Conservation (phyloP, 2,113 vertebrate species). For the Lamprotornis superbus region DNA sequence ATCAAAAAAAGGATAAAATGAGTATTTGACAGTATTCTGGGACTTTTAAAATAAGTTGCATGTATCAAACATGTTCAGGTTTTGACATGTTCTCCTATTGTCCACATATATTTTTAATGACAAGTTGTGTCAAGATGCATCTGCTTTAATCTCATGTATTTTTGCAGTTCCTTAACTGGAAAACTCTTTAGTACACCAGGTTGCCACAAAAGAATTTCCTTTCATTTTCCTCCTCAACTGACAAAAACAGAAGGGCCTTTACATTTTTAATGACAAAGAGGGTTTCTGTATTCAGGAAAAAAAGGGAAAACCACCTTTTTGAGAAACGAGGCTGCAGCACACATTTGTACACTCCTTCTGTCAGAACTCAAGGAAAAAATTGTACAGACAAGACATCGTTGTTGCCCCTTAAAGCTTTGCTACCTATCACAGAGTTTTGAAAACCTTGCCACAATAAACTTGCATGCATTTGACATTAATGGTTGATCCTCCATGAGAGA, state of each 20-base stretch:
- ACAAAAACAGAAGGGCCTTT: background rate
- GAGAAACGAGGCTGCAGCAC: background rate
- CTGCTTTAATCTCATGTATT: background rate
- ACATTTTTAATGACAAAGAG: conserved; percentile 44
- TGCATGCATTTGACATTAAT: background rate
- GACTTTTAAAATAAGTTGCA: background rate
- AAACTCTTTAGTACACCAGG: background rate
- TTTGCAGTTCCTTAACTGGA: background rate
- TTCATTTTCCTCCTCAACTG: background rate
- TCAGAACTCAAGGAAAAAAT: background rate
- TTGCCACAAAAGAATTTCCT: background rate
- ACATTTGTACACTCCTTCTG: background rate
- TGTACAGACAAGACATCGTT: background rate
- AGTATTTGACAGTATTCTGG: background rate
- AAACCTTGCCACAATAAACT: conserved; percentile 3
- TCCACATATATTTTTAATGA: conserved; percentile 25
- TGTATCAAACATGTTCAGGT: background rate
- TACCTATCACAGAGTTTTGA: background rate
- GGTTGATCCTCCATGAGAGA: background rate
- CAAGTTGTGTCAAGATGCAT: background rate
- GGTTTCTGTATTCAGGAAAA: background rate
- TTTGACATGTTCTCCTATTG: background rate
- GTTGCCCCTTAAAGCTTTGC: background rate
- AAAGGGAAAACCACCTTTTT: background rate
- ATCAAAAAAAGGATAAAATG: background rate